Evolutionary conservation across 2,888 invertebrate species (phyloP).

Genomic region (Agrochola macilenta): DNA sequence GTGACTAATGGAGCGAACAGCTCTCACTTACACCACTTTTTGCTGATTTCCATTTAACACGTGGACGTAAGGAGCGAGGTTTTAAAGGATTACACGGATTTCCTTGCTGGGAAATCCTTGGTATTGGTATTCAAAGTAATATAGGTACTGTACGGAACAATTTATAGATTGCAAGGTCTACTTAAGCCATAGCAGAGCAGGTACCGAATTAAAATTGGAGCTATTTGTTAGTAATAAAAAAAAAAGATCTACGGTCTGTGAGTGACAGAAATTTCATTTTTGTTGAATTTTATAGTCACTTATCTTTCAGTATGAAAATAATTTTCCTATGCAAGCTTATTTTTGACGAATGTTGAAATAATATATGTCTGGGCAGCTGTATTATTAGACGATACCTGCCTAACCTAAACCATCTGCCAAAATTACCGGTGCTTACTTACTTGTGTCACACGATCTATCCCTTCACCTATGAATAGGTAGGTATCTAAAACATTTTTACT

Average conservation of each 20-base stretch:
- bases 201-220: background rate
- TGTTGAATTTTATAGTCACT: background rate
- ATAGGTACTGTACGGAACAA: no score
- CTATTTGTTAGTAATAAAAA: background rate
- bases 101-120: background rate
- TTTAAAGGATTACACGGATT: slow-evolving; percentile 29
- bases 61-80: slow-evolving; percentile 34
- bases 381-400: background rate
- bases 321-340: background rate
- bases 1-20: slow-evolving; percentile 67
- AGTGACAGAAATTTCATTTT: background rate
- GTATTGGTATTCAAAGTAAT: background rate
- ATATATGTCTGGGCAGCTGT: background rate
- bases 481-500: no score
- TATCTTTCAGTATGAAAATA: background rate
- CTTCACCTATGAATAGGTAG: background rate
- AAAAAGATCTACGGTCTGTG: background rate
- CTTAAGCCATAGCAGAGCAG: no score
- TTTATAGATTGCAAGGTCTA: no score
- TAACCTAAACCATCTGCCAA: background rate
- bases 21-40: slow-evolving; percentile 60
- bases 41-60: slow-evolving; percentile 67
- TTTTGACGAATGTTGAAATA: background rate
- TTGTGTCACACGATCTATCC: background rate
- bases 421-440: background rate